Conservation (phyloP, 1,140 invertebrate genomes). For the Coboldia fuscipes region DNA sequence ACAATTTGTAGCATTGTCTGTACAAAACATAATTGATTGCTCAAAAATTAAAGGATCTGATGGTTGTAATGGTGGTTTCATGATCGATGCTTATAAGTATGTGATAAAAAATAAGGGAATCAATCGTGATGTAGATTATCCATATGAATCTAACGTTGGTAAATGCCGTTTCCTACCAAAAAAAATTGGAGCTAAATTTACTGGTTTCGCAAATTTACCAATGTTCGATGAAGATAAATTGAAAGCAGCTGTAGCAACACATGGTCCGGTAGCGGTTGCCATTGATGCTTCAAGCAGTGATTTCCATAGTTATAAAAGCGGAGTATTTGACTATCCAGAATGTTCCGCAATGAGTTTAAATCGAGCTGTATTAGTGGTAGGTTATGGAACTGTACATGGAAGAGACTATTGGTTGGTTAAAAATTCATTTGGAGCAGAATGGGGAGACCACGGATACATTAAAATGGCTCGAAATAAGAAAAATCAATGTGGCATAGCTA, state of each 20-base stretch:
- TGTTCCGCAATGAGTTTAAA: conserved; percentile 53
- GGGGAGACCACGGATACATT: conserved; percentile 36
- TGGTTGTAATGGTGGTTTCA: conserved; percentile 36
- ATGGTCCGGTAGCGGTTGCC: conserved; percentile 65
- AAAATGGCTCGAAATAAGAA: conserved; percentile 29
- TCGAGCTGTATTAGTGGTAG: conserved; percentile 51
- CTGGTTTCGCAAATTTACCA: conserved; percentile 64
- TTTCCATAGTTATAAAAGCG: conserved; percentile 33
- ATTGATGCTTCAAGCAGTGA: conserved; percentile 67
- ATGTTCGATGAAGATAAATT: conserved; percentile 51
- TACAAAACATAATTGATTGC: conserved; percentile 26
- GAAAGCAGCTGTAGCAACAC: conserved; percentile 53
- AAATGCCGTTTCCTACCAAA: conserved; percentile 34
- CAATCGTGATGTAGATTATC: conserved; percentile 30
- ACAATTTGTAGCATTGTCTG: conserved; percentile 30
- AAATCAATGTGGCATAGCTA: conserved; percentile 38
- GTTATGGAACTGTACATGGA: conserved; percentile 30
- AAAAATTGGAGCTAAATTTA: conserved; percentile 58
- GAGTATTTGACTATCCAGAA: conserved; percentile 29
- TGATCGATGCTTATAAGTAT: conserved; percentile 42
- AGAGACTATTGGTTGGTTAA: conserved; percentile 31
- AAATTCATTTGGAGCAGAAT: conserved; percentile 33
- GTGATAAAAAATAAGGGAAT: conserved; percentile 35
- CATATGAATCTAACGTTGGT: conserved; percentile 23
- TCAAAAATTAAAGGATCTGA: conserved; percentile 23